Evolutionary conservation across 2,113 vertebrate genomes (phyloP).

Genomic region (Dolichallabes microphthalmus): DNA sequence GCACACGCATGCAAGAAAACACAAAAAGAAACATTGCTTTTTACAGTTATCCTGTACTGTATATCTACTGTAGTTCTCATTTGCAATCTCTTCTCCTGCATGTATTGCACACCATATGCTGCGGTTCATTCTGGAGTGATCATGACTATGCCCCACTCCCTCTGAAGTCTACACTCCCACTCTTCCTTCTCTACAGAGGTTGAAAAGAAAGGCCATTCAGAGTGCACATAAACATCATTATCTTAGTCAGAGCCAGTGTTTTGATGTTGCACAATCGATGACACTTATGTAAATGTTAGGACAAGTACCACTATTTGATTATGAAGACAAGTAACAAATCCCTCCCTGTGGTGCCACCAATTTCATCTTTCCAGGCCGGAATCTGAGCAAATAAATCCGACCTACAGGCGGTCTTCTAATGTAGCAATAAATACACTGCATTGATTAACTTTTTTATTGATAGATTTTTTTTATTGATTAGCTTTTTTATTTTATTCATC

Average conservation of each 20-base stretch:
- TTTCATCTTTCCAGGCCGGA: neutral
- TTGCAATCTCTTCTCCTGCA: neutral
- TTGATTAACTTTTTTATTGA: neutral
- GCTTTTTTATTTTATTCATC: neutral
- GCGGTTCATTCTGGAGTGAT: neutral
- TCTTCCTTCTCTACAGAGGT: neutral
- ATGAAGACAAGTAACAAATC: slow-evolving; percentile 8
- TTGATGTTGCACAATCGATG: slow-evolving; percentile 26
- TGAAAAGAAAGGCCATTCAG: slow-evolving; percentile 10
- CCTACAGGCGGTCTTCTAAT: neutral
- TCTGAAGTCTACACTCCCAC: neutral
- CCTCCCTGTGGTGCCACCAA: neutral
- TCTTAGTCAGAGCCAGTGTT: neutral
- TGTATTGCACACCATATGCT: neutral
- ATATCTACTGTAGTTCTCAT: neutral
- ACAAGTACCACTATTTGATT: neutral
- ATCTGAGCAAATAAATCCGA: neutral
- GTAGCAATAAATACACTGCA: neutral
- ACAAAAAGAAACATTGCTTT: neutral
- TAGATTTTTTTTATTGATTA: too few species aligned
- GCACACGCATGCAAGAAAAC: neutral
- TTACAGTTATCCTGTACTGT: neutral
- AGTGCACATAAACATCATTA: slow-evolving; percentile 26
- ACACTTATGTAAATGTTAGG: slow-evolving; percentile 15
- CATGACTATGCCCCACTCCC: neutral